Percentiles rank a stretch among this genome's conserved stretches.
Evolutionary conservation across 2,888 invertebrate genomes (phyloP).

Genomic region (Habroteleia sp.): DNA sequence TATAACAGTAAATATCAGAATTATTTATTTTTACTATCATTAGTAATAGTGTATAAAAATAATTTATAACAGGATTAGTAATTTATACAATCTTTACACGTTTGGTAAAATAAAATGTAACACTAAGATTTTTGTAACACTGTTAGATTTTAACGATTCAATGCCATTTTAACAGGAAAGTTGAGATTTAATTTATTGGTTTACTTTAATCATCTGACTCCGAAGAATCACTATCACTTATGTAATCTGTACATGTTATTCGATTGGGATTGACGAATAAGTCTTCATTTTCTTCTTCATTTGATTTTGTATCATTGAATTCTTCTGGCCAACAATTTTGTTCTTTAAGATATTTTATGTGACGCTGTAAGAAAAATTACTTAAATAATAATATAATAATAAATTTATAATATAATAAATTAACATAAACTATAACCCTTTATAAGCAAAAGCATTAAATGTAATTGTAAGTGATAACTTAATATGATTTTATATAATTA

Average conservation of each 20-base stretch:
- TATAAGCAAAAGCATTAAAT: no score
- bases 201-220: slow-evolving; percentile 66
- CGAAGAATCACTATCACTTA: slow-evolving; percentile 68
- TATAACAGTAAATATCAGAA: no score
- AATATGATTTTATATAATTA: not conserved
- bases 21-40: no score
- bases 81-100: no score
- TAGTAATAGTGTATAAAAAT: no score
- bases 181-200: slow-evolving; percentile 4
- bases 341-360: slow-evolving; percentile 73
- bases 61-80: no score
- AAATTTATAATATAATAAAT: slow-evolving; percentile 6
- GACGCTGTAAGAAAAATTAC: slow-evolving; percentile 68
- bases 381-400: no score
- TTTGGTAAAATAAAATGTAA: no score
- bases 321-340: slow-evolving; percentile 78
- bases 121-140: no score
- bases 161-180: no score
- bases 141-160: no score
- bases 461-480: not conserved
- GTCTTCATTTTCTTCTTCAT: slow-evolving; percentile 76
- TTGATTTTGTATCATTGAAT: slow-evolving; percentile 74
- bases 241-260: slow-evolving; percentile 70
- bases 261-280: slow-evolving; percentile 85
- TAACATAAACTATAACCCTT: no score